Evolutionary conservation across 2,113 vertebrate genomes (phyloP), one percentile per base, ranked within the genome.

Genomic region (Nesospiza acunhae): DNA sequence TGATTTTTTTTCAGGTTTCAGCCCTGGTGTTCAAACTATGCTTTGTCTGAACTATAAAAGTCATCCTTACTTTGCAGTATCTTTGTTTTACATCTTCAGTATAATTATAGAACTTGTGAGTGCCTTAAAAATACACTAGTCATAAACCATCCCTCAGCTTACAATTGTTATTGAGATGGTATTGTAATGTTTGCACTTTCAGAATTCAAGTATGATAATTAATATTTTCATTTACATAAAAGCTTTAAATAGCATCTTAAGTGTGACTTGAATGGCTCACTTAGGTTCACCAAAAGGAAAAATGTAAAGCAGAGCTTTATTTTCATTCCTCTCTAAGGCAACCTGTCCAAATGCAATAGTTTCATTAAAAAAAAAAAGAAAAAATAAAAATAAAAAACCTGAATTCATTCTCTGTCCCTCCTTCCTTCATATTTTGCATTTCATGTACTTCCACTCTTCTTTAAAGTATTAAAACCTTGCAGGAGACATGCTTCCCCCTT

Each of bases 201-300:
- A 39, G 50, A 74, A 89, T 69, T 81, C 24, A 84, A 59, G 76
- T 24, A 56, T 47, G 21, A n/a, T 76, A 93, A 91, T 85, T 89
- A 74, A 76, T 74, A 82, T 74, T 69, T 87, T n/a, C 27, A 84
- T 91, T 93, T 93, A 89, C 62, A 89, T 91, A 85, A 93, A 85
- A 5, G n/a, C 30, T 94, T 83, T 76, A 60, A 94, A 79, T 84
- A 85, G 35, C 47, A 87, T 68, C 76, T 3, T 55, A 78, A 84
- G 14, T 35, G 30, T 62, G 21, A 30, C 62, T 84, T 63, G 21
- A 30, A 56, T 2, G 3, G 21, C 37, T 75, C 27, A 15, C 24
- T 46, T 23, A 66, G 16, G 55, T 62, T 81, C 35, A 68, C 10
- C 16, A 77, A 44, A 53, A 86, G 22, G n/a, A 28, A 66, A 93